A percentile compares a stretch with the other conserved stretches of the same genome.
phyloP scores from a whole-genome alignment of 2,888 invertebrate species.

The Mactromeris polynyma region DNA sequence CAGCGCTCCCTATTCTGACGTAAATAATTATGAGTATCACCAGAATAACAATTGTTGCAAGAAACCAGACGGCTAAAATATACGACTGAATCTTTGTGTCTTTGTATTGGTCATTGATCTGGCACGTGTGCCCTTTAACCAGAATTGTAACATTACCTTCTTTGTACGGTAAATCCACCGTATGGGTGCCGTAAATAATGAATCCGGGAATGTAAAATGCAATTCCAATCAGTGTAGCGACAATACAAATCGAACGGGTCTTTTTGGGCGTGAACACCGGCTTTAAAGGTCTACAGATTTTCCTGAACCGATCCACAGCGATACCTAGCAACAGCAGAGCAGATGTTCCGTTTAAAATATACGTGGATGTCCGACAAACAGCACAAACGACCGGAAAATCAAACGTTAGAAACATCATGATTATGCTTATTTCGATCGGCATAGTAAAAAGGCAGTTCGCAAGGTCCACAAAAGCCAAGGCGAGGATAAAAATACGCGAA shows the following conservation, averaged over 20 bases:
- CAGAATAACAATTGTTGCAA: constrained; percentile 55
- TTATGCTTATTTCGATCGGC: constrained; percentile 67
- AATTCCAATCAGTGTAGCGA: constrained; percentile 51
- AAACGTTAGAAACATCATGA: constrained; percentile 55
- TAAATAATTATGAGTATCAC: constrained; percentile 60
- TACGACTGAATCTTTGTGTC: constrained; percentile 27
- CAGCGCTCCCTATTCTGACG: constrained; percentile 58
- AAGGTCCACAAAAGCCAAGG: constrained; percentile 67
- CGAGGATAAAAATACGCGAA: constrained; percentile 68
- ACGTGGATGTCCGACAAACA: constrained; percentile 55
- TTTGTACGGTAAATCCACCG: constrained; percentile 42
- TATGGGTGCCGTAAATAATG: constrained; percentile 65
- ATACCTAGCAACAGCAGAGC: constrained; percentile 66
- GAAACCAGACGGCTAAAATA: constrained; percentile 56
- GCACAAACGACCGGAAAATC: constrained; percentile 54
- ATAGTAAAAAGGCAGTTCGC: constrained; percentile 69
- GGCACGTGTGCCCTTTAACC: constrained; percentile 55
- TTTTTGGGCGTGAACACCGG: constrained; percentile 67
- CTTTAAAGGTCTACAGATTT: constrained; percentile 70
- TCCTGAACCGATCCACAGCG: constrained; percentile 69
- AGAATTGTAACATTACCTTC: not conserved
- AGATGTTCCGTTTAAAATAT: constrained; percentile 63
- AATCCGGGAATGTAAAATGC: constrained; percentile 68
- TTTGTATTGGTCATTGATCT: constrained; percentile 51
- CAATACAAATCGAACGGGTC: constrained; percentile 60